phyloP scores from a whole-genome alignment of 2,888 invertebrate species.

The Drosophila kokeensis region DNA sequence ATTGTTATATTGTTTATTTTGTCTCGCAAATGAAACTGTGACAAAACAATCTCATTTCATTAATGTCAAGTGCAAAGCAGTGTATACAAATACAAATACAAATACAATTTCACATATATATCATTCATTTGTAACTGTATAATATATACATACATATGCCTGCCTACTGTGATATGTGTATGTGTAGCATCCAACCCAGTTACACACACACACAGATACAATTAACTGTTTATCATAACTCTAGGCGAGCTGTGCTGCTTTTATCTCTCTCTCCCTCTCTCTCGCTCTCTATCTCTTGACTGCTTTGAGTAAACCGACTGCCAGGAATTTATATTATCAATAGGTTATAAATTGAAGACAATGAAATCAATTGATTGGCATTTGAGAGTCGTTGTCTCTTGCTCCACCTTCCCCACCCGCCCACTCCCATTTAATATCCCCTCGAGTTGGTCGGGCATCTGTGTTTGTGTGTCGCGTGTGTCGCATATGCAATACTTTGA shows the following conservation, averaged over 20 bases:
- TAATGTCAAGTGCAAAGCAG: conserved; percentile 74
- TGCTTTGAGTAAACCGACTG: conserved; percentile 23
- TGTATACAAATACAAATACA: conserved; percentile 16
- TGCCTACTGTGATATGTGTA: conserved; percentile 32
- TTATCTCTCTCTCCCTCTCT: too few species aligned
- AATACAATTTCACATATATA: conserved; percentile 26
- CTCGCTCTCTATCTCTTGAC: conserved; percentile 1
- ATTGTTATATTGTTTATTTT: conserved; percentile 8
- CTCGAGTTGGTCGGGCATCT: conserved; percentile 1
- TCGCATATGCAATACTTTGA: conserved; percentile 69
- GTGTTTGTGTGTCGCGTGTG: conserved; percentile 25
- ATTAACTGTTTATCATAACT: conserved; percentile 48
- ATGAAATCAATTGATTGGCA: conserved; percentile 80
- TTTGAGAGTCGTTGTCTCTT: conserved; percentile 48
- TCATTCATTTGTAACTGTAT: conserved; percentile 16
- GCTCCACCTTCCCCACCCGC: neutral
- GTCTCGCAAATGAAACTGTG: conserved; percentile 52
- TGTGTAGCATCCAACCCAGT: conserved; percentile 47
- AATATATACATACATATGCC: conserved; percentile 36
- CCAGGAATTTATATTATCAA: conserved; percentile 76
- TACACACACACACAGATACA: conserved; percentile 30
- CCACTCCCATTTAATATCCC: neutral
- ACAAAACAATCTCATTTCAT: conserved; percentile 75
- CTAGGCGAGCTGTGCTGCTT: conserved; percentile 7
- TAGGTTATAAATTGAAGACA: conserved; percentile 80